A percentile compares a stretch with the other conserved stretches of the same genome.
phyloP scores from a whole-genome alignment of 2,113 vertebrate species.

The Syngnathus typhle region DNA sequence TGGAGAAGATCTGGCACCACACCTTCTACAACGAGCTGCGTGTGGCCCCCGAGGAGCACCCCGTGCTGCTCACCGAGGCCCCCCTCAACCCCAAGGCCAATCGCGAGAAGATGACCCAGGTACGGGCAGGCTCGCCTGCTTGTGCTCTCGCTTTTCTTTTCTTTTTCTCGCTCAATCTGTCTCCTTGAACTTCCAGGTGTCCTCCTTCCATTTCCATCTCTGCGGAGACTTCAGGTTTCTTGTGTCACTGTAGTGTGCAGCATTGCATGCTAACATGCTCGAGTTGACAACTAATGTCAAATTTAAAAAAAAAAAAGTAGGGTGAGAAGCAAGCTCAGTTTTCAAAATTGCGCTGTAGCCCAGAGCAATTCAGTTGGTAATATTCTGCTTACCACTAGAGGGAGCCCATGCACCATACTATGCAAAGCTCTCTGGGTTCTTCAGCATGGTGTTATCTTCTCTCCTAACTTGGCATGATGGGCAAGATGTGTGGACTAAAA shows the following conservation, averaged over 20 bases:
- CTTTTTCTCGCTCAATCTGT: neutral
- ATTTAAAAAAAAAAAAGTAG: too few relatives aligned
- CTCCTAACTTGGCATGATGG: neutral
- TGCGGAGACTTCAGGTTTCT: neutral
- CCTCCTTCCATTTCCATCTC: neutral
- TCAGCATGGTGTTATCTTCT: neutral
- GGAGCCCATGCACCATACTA: neutral
- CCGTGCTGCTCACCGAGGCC: constrained; percentile 90
- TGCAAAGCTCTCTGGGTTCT: too few relatives aligned
- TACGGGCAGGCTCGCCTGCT: neutral
- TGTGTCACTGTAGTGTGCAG: neutral
- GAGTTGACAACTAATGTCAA: too few relatives aligned
- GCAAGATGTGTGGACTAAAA: too few relatives aligned
- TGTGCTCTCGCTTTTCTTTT: too few relatives aligned
- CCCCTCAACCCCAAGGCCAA: constrained; percentile 98
- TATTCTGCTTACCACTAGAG: neutral
- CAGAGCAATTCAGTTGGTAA: too few relatives aligned
- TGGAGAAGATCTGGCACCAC: constrained; percentile 99
- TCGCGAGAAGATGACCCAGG: constrained; percentile 91
- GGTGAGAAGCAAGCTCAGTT: too few relatives aligned
- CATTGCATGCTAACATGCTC: neutral
- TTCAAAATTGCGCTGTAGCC: too few relatives aligned
- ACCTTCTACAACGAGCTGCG: constrained; percentile 97
- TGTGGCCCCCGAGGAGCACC: constrained; percentile 93
- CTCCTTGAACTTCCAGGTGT: neutral